Conservation (phyloP, 2,113 vertebrate species). For the Emydura subglobosa region DNA sequence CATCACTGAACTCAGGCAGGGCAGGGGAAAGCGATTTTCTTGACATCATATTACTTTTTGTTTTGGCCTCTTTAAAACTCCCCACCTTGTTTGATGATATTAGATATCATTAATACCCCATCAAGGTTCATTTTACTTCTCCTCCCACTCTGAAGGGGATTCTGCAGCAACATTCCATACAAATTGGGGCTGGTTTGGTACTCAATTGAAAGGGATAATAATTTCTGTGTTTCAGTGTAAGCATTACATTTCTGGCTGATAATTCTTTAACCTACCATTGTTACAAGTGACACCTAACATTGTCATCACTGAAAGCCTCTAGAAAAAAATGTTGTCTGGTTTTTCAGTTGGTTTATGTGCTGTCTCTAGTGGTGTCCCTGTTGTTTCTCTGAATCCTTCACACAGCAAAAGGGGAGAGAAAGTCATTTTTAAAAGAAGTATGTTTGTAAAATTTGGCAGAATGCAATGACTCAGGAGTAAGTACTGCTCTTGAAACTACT, state of each 20-base stretch:
- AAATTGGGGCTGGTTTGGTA: slow-evolving; percentile 5
- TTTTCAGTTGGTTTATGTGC: background rate
- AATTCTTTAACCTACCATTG: background rate
- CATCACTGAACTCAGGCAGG: too few species aligned
- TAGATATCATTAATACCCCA: background rate
- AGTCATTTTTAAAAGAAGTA: background rate
- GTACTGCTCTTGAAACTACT: background rate
- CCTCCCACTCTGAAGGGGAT: background rate
- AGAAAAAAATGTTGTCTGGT: background rate
- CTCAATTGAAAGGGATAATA: background rate
- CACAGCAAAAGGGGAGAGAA: background rate
- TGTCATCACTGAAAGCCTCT: background rate
- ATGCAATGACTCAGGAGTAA: background rate
- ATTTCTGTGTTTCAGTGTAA: background rate
- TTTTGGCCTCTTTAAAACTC: background rate
- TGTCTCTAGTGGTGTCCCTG: background rate
- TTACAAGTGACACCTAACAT: background rate
- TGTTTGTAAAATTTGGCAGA: slow-evolving; percentile 18
- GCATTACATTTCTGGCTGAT: background rate
- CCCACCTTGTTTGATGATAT: background rate
- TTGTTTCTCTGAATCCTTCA: background rate
- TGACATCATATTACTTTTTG: background rate
- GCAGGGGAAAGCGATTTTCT: too few species aligned
- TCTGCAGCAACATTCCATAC: background rate
- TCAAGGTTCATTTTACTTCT: background rate